These are phyloP conservation scores for Himalopsyche kuldschensis DNA, from an alignment of 2,888 invertebrate species.

Conservation along the genomic window DNA sequence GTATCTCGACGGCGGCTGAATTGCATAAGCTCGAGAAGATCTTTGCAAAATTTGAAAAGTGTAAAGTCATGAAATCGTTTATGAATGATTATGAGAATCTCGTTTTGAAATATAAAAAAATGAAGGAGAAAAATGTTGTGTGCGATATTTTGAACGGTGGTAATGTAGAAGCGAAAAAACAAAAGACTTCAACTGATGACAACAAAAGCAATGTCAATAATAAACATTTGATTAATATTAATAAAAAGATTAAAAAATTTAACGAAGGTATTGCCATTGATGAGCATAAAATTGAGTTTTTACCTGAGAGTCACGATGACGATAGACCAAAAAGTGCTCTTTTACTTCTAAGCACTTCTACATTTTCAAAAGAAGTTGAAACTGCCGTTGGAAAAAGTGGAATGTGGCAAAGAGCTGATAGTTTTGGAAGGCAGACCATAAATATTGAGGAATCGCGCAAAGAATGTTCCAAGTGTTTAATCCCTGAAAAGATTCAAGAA, in stretches of 20 bases:
- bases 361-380: not conserved
- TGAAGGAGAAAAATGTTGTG: not conserved
- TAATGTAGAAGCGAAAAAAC: not conserved
- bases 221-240: not conserved
- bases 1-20: not conserved
- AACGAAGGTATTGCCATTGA: not conserved
- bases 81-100: conserved; percentile 32
- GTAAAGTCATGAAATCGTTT: conserved; percentile 29
- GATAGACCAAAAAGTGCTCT: not conserved
- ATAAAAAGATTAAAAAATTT: not conserved
- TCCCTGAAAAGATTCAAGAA: not conserved
- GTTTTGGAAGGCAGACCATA: not conserved
- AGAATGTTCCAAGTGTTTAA: not conserved
- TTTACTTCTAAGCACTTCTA: not conserved
- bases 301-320: not conserved
- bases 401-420: not conserved
- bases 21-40: conserved; percentile 14
- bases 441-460: not conserved
- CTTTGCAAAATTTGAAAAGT: conserved; percentile 31
- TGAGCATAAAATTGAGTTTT: not conserved
- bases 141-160: not conserved
- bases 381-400: not conserved
- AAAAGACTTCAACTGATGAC: not conserved
- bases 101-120: conserved; percentile 22
- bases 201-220: not conserved